Evolutionary conservation across 2,888 invertebrate species (phyloP).

Genomic region (Nomada fabriciana): DNA sequence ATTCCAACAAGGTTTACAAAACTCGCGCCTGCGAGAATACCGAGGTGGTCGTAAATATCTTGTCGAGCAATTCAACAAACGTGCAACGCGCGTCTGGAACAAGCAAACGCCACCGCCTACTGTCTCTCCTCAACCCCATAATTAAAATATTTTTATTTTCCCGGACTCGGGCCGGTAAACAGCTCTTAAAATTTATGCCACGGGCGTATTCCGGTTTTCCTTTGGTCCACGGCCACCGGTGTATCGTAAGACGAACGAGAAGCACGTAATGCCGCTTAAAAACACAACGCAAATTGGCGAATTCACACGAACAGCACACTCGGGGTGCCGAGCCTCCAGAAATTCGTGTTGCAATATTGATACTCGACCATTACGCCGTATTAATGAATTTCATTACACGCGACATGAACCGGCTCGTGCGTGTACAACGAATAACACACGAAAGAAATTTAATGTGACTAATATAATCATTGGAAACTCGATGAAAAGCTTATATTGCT

Average conservation of each 20-base stretch:
- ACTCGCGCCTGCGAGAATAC: neutral
- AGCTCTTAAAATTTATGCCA: slow-evolving; percentile 16
- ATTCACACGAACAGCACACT: neutral
- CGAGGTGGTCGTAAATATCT: slow-evolving; percentile 11
- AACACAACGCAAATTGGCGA: slow-evolving; percentile 10
- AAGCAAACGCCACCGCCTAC: neutral
- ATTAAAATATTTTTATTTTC: slow-evolving; percentile 43
- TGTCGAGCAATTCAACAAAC: slow-evolving; percentile 17
- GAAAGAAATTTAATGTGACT: no score
- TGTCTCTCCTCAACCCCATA: neutral
- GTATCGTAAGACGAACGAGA: neutral
- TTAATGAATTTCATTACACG: no score
- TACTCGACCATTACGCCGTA: neutral
- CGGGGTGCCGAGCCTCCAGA: neutral
- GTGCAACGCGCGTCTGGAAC: slow-evolving; percentile 11
- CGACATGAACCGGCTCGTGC: no score
- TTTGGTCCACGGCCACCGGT: neutral
- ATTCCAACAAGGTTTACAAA: neutral
- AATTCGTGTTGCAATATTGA: neutral
- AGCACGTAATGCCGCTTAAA: slow-evolving; percentile 4
- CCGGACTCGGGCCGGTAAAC: neutral
- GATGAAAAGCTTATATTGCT: no score
- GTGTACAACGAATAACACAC: no score
- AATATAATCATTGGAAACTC: no score
- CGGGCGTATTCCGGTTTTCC: slow-evolving; percentile 8